Conservation (phyloP, 2,113 vertebrate species). For the Mus pahari region DNA sequence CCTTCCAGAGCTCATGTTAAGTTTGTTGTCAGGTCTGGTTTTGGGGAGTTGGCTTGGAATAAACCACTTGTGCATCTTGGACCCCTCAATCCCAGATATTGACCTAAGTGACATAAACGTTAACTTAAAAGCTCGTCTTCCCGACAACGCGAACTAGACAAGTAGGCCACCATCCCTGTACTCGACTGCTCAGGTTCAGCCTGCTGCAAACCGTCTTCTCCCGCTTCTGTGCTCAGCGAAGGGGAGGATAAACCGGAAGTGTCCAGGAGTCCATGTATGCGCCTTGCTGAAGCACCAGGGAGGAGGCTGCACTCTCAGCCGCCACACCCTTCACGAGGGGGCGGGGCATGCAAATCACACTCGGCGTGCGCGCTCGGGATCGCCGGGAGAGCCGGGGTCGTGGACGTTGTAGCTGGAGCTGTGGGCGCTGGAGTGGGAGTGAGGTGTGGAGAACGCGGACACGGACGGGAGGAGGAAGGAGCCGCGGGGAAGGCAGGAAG, state of each 20-base stretch:
- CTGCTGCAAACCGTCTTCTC: not conserved
- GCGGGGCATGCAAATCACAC: not conserved
- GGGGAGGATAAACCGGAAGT: not conserved
- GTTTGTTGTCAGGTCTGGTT: not conserved
- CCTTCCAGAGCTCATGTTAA: not conserved
- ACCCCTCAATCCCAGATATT: too few species aligned
- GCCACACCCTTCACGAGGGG: not conserved
- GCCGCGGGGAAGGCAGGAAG: too few species aligned
- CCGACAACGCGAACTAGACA: too few species aligned
- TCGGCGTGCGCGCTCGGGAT: not conserved
- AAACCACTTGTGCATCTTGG: not conserved
- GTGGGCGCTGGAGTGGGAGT: too few species aligned
- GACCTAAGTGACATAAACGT: not conserved
- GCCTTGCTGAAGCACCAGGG: accelerated
- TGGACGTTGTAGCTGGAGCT: not conserved
- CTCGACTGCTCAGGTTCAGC: not conserved
- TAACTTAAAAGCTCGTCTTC: not conserved
- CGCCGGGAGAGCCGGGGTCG: not conserved
- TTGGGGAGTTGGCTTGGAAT: not conserved
- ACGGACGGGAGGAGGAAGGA: accelerated
- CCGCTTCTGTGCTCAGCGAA: accelerated
- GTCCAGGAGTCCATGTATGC: accelerated
- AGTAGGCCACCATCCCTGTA: not conserved
- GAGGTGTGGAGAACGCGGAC: accelerated
- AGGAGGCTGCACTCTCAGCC: too few species aligned